Conservation (phyloP, 2,797 vertebrate species). For the Notolabrus celidotus region DNA sequence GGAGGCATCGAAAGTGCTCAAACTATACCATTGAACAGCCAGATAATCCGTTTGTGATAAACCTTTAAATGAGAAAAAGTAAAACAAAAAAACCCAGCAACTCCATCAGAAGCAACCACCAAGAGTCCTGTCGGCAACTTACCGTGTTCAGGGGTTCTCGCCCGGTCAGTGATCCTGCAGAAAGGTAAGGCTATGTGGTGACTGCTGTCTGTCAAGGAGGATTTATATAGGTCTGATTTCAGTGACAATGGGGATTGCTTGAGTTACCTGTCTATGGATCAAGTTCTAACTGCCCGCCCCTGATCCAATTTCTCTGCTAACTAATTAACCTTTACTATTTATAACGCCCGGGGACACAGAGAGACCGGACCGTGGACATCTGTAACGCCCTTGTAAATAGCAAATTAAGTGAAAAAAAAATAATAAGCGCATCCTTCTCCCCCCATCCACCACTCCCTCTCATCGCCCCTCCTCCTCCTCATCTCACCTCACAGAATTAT, state of each 20-base stretch:
- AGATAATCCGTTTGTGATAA: neutral
- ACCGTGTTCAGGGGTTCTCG: constrained; percentile 67
- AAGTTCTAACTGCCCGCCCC: constrained; percentile 89
- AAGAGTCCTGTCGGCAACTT: constrained; percentile 37
- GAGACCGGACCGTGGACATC: constrained; percentile 63
- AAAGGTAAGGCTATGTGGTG: constrained; percentile 82
- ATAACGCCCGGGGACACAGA: constrained; percentile 80
- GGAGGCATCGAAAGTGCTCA: neutral
- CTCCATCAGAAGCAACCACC: neutral
- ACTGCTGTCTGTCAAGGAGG: constrained; percentile 77
- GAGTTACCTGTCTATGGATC: constrained; percentile 95
- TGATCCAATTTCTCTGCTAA: constrained; percentile 93
- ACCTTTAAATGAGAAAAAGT: neutral
- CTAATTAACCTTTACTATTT: constrained; percentile 97
- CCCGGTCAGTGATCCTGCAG: constrained; percentile 71
- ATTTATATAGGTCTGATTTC: constrained; percentile 95
- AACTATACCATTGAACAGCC: neutral
- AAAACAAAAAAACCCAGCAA: neutral
- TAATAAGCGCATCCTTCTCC: constrained; percentile 43
- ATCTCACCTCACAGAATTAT: constrained; percentile 65
- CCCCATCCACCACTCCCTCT: constrained; percentile 43
- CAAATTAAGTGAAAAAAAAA: constrained; percentile 77
- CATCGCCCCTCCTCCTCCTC: constrained; percentile 43
- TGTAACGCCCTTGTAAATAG: constrained; percentile 75
- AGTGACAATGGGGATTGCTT: constrained; percentile 91